A percentile compares a stretch with the other conserved stretches of the same genome.
Evolutionary conservation across 2,113 vertebrate species (phyloP).

Genomic region (Alaudala cheleensis): DNA sequence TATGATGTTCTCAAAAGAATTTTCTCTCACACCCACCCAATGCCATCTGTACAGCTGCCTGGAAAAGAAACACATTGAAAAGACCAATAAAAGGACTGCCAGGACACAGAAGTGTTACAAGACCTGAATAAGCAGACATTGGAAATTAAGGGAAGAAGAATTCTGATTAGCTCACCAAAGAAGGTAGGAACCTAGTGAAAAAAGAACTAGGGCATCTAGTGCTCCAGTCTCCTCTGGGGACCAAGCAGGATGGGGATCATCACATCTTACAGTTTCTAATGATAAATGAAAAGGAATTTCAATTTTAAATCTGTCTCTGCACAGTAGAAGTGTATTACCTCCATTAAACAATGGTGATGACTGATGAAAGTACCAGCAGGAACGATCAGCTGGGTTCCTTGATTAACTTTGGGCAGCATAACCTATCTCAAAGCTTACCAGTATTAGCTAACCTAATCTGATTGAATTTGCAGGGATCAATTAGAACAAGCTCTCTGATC

Average conservation of each 20-base stretch:
- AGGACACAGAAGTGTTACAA: not conserved
- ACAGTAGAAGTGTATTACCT: not conserved
- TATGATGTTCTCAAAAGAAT: not conserved
- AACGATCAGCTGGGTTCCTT: not conserved
- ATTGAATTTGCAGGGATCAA: not conserved
- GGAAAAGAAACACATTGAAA: not conserved
- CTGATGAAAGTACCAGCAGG: not conserved
- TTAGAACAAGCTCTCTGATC: constrained; percentile 1
- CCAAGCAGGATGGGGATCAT: not conserved
- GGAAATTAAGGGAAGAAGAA: constrained; percentile 7
- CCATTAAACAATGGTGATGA: not conserved
- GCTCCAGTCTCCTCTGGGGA: not conserved
- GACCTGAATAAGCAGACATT: not conserved
- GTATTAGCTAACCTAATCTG: constrained; percentile 3
- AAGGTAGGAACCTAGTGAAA: not conserved
- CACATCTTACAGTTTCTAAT: not conserved
- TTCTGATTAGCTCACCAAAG: not conserved
- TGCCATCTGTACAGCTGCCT: not conserved
- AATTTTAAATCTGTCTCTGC: not conserved
- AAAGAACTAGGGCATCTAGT: not conserved
- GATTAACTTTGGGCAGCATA: not conserved
- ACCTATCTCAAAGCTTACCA: not conserved
- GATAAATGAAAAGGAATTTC: not conserved
- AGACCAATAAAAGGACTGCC: not conserved
- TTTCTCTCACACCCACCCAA: not conserved